Base-by-base conservation (phyloP, 2,113 vertebrate species). In the Entelurus aequoreus region DNA sequence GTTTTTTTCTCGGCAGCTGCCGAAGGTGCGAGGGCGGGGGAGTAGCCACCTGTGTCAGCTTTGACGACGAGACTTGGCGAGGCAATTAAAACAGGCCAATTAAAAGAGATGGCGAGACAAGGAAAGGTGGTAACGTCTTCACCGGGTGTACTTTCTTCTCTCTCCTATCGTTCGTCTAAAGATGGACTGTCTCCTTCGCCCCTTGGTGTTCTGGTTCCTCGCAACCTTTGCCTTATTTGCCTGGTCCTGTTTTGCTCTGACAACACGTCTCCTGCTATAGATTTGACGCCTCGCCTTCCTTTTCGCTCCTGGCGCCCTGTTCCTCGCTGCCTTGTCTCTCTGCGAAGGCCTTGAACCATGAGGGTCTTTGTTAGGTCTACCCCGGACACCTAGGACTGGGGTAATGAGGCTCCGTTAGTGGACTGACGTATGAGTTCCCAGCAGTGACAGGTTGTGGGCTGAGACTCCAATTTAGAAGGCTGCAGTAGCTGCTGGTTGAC, bases 291-390 rank as follows among this genome's bases (percentile, higher is more conserved):
- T 76, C 53, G 55, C 60, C 69, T n/a, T n/a, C n/a, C n/a, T n/a
- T n/a, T n/a, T n/a, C n/a, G n/a, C n/a, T n/a, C n/a, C n/a, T n/a
- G n/a, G n/a, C n/a, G n/a, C n/a, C n/a, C n/a, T n/a, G n/a, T n/a
- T n/a, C n/a, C n/a, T n/a, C n/a, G n/a, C n/a, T 61, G 59, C 44
- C 62, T 38, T 1, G 8, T 58, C 78, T 71, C 65, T 28, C 62
- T 13, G 47, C 74, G 66, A 63, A 52, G 63, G 75, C 67, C 57
- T 62, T 72, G 72, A 62, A 74, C 69, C 15, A n/a, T 66, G 75
- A 72, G 77, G 83, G 84, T 73, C 87, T 86, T 91, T 87, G 79
- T 89, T 88, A 87, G 73, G 66, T 71, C 75, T 71, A 74, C 77
- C 52, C 71, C 73, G 75, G 79, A 78, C 65, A 69, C 76, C 81